Evolutionary conservation across 1,140 invertebrate genomes (phyloP).

Genomic region (Manduca sexta): DNA sequence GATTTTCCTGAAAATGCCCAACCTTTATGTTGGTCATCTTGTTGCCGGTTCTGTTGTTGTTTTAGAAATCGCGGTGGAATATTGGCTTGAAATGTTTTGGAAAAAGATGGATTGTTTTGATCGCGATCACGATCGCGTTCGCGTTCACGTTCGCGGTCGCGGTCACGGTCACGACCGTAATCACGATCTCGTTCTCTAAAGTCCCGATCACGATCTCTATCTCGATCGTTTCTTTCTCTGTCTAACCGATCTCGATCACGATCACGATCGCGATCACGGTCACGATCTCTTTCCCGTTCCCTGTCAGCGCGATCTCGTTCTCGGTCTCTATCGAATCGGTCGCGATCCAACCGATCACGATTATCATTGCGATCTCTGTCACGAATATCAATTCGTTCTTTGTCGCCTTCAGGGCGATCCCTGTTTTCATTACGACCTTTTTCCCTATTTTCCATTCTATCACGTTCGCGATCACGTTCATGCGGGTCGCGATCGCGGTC

Average conservation of each 20-base stretch:
- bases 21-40: constrained; percentile 55
- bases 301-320: constrained; percentile 24
- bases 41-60: constrained; percentile 76
- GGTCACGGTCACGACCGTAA: constrained; percentile 32
- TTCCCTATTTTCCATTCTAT: constrained; percentile 44
- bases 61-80: constrained; percentile 90
- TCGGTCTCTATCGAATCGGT: constrained; percentile 28
- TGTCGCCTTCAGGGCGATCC: constrained; percentile 26
- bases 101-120: constrained; percentile 73
- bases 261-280: constrained; percentile 48
- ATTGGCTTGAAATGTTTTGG: constrained; percentile 84
- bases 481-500: constrained; percentile 50
- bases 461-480: constrained; percentile 37
- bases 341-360: constrained; percentile 52
- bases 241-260: constrained; percentile 26
- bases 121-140: constrained; percentile 39
- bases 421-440: constrained; percentile 21
- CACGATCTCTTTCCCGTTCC: constrained; percentile 53
- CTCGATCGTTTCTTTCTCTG: constrained; percentile 37
- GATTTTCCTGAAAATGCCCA: constrained; percentile 57
- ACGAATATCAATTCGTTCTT: constrained; percentile 30
- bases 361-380: constrained; percentile 52
- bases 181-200: constrained; percentile 33
- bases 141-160: constrained; percentile 30
- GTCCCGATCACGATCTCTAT: constrained; percentile 45